Conservation (phyloP, 2,797 vertebrate species). For the Mormyrus proboscirostris region DNA sequence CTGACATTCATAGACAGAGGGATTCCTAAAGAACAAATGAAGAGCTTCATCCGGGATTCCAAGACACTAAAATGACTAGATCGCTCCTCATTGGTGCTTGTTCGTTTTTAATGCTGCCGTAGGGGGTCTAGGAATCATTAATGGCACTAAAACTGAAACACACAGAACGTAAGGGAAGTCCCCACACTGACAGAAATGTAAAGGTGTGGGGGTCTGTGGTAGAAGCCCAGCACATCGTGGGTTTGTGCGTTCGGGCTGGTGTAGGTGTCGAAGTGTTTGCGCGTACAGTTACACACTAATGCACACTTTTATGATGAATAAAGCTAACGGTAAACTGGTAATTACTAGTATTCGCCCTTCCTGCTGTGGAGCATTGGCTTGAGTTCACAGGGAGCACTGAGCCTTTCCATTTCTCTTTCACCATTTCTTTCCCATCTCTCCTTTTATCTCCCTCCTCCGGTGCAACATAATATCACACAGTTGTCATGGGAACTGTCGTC, state of each 20-base stretch:
- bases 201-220: background rate
- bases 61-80: background rate
- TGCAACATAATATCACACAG: conserved; percentile 15
- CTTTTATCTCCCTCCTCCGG: conserved; percentile 48
- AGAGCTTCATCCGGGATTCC: background rate
- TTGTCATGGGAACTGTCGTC: conserved; percentile 27
- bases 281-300: background rate
- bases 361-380: background rate
- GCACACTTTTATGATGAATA: background rate
- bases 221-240: background rate
- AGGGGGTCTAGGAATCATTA: background rate
- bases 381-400: background rate
- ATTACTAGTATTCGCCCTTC: background rate
- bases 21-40: background rate
- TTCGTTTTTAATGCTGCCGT: background rate
- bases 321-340: background rate
- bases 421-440: conserved; percentile 35
- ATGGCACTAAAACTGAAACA: background rate
- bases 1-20: background rate
- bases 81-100: background rate
- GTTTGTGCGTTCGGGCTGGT: background rate
- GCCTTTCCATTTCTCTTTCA: conserved; percentile 26
- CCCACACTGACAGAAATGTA: background rate
- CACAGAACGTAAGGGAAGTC: background rate
- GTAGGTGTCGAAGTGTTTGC: background rate